Percentiles rank a stretch among this genome's conserved stretches.
phyloP scores from a whole-genome alignment of 1,140 invertebrate genomes.

The Lutraria rhynchaena region DNA sequence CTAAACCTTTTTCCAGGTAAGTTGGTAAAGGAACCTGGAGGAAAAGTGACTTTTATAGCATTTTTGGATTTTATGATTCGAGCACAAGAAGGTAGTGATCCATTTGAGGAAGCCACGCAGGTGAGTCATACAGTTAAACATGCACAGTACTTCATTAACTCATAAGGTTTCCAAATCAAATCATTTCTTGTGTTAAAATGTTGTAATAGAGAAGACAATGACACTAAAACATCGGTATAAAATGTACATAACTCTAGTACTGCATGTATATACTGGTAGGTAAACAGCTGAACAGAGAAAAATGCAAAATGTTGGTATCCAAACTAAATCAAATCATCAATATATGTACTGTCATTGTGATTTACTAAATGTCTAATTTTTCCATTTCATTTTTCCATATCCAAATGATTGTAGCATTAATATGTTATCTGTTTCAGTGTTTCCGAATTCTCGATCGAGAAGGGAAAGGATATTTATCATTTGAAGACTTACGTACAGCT shows the following conservation, averaged over 20 bases:
- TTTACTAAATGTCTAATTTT: neutral
- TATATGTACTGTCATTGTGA: neutral
- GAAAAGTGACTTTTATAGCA: slow-evolving; percentile 67
- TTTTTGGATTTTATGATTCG: slow-evolving; percentile 78
- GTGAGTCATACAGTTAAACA: too few relatives aligned
- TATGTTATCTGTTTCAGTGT: slow-evolving; percentile 64
- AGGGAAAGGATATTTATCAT: slow-evolving; percentile 70
- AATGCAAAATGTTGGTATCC: too few relatives aligned
- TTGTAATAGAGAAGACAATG: too few relatives aligned
- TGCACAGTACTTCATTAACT: too few relatives aligned
- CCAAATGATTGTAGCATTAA: too few relatives aligned
- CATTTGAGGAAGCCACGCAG: slow-evolving; percentile 77
- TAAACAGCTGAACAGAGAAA: too few relatives aligned
- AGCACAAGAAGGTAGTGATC: slow-evolving; percentile 76
- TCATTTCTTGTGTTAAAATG: too few relatives aligned
- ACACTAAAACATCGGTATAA: too few relatives aligned
- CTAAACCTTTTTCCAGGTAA: slow-evolving; percentile 57
- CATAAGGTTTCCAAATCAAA: too few relatives aligned
- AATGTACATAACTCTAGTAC: too few relatives aligned
- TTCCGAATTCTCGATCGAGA: slow-evolving; percentile 69
- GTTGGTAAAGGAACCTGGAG: slow-evolving; percentile 50
- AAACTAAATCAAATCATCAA: too few relatives aligned
- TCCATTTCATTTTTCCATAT: neutral
- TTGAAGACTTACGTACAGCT: slow-evolving; percentile 65
- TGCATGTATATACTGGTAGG: too few relatives aligned